A percentile compares a stretch with the other conserved stretches of the same genome.
phyloP scores from a whole-genome alignment of 2,888 invertebrate species.

The Galerucella nymphaeae region DNA sequence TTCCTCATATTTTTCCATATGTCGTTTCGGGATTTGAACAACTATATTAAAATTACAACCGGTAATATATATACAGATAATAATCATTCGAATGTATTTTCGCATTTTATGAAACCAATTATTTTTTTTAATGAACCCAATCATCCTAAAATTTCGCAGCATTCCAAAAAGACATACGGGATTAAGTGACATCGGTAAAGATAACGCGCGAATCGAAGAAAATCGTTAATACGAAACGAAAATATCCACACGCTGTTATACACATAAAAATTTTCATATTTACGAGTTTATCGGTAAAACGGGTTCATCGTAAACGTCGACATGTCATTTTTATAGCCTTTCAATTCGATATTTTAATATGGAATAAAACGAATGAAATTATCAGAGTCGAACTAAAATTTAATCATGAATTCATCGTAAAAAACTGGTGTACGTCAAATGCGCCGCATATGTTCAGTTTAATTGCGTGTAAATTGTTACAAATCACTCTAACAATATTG shows the following conservation, averaged over 20 bases:
- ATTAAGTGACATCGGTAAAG: constrained; percentile 37
- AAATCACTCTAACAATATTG: no score
- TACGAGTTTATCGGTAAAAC: constrained; percentile 43
- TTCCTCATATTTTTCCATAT: no score
- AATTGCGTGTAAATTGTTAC: no score
- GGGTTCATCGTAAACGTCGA: constrained; percentile 56
- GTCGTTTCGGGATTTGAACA: no score
- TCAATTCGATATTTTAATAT: constrained; percentile 62
- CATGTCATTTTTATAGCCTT: constrained; percentile 58
- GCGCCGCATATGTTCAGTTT: no score
- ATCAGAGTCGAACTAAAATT: constrained; percentile 18
- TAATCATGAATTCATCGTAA: neutral
- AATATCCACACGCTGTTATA: constrained; percentile 43
- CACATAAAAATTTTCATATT: constrained; percentile 41
- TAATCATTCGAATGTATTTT: neutral
- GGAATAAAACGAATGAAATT: constrained; percentile 57
- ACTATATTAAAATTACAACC: neutral
- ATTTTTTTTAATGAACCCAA: constrained; percentile 1
- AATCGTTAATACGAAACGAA: constrained; percentile 32
- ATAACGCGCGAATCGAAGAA: constrained; percentile 39
- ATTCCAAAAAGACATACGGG: constrained; percentile 17
- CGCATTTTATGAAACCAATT: neutral
- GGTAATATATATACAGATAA: neutral
- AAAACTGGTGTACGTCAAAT: neutral
- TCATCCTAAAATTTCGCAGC: constrained; percentile 9